These are phyloP conservation scores for Oceanodroma tethys DNA, from an alignment of 2,113 vertebrate species.

Conservation along the genomic window DNA sequence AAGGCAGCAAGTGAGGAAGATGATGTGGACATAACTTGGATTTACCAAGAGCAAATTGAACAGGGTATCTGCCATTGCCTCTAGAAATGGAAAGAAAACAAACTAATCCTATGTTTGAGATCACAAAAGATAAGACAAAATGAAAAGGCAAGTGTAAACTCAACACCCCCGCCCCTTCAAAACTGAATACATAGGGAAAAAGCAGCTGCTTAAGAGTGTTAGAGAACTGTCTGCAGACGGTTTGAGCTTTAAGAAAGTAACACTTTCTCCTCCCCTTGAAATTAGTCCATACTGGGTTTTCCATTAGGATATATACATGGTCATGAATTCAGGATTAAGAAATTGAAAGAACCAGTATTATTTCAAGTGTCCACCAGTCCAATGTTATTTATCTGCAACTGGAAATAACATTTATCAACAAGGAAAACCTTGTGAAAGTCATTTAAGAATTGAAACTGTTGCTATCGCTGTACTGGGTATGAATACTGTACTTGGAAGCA, in stretches of 20 bases:
- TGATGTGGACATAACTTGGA: neutral
- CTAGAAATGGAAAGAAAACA: neutral
- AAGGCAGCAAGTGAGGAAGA: neutral
- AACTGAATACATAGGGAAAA: neutral
- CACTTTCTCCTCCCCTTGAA: neutral
- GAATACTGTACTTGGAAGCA: neutral
- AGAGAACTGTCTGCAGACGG: neutral
- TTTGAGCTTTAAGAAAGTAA: neutral
- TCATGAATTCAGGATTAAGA: neutral
- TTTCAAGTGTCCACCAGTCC: neutral
- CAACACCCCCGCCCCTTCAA: neutral
- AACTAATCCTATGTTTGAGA: neutral
- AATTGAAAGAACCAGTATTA: neutral
- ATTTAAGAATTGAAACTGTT: neutral
- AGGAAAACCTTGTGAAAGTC: neutral
- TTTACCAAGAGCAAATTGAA: neutral
- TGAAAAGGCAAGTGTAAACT: neutral
- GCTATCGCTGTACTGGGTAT: neutral
- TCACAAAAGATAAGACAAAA: neutral
- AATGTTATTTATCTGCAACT: neutral
- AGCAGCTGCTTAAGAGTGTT: neutral
- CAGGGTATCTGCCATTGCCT: neutral
- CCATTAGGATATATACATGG: neutral
- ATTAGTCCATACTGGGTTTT: neutral
- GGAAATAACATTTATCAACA: neutral